Conservation (phyloP, 2,888 invertebrate genomes). For the Netelia inedita region DNA sequence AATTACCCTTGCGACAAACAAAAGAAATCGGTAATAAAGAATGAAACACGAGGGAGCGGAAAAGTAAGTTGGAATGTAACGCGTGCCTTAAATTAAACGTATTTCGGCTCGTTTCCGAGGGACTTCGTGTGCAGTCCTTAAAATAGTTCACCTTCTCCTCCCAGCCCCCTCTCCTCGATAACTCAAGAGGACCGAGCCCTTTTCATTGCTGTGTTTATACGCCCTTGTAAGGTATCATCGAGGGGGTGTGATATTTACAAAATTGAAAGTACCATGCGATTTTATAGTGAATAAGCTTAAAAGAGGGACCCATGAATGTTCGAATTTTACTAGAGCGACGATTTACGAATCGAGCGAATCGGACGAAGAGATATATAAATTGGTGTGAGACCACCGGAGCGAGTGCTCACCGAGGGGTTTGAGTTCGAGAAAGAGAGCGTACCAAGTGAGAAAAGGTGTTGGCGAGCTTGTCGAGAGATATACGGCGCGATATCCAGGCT, state of each 20-base stretch:
- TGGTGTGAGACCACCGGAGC: conserved; percentile 53
- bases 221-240: too few relatives aligned
- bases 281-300: too few relatives aligned
- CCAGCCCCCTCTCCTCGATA: too few relatives aligned
- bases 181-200: too few relatives aligned
- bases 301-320: neutral
- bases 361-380: too few relatives aligned
- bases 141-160: too few relatives aligned
- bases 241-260: too few relatives aligned
- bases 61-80: neutral
- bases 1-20: conserved; percentile 50
- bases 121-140: neutral
- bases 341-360: too few relatives aligned
- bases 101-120: neutral
- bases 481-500: conserved; percentile 42
- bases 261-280: too few relatives aligned
- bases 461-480: conserved; percentile 66
- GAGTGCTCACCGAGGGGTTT: conserved; percentile 12
- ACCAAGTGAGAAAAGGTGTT: conserved; percentile 61
- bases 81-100: neutral
- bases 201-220: too few relatives aligned
- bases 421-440: conserved; percentile 20
- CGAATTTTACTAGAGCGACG: neutral
- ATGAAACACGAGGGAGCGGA: neutral
- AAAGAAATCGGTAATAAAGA: conserved; percentile 7